Evolutionary conservation across 2,797 vertebrate species (phyloP), one percentile per base, ranked within the genome.

Genomic region (Myotis planiceps): DNA sequence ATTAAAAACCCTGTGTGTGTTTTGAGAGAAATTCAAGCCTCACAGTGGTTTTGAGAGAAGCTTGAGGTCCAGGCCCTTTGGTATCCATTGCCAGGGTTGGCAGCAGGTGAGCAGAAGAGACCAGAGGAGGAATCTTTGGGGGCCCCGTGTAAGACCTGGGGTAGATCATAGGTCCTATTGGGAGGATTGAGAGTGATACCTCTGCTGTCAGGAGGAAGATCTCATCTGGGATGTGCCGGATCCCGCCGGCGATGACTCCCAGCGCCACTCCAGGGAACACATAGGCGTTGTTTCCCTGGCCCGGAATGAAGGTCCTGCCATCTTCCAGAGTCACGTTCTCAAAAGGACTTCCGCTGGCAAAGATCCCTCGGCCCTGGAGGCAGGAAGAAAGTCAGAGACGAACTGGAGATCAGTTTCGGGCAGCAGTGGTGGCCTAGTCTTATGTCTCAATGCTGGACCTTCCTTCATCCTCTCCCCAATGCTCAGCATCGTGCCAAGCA

Each of bases 221-320:
- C 32, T 99, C 99, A 0, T 99, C 99, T 0, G 99, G 99, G 98
- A 99, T 99, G 98, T 99, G 99, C 63, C 99, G 99, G 91, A 99
- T 98, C 16, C 99, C 98, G 0, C 99, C 99, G 23, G 99, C 98
- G 0, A 99, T 99, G 60, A 99, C 98, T 0, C 99, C 99, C 97
- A 99, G 90, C 5, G 99, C 99, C 23, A 99, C 99, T 32, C 99
- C 99, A 0, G 99, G 99, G 97, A 99, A 99, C 88, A 99, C 99
- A 0, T 99, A 99, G 85, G 99, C 99, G 0, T 99, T 99, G 99
- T 99, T 99, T 90, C 99, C 99, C 97, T 99, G 99, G 7, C 99
- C 99, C 0, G 99, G 99, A 98, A 98, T 98, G 98, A 99, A 99
- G 95, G 98, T 99, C 97, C 99, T 99, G 58, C 99, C 99, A 0